Evolutionary conservation across 2,113 vertebrate genomes (phyloP).

Genomic region (Felis chaus): DNA sequence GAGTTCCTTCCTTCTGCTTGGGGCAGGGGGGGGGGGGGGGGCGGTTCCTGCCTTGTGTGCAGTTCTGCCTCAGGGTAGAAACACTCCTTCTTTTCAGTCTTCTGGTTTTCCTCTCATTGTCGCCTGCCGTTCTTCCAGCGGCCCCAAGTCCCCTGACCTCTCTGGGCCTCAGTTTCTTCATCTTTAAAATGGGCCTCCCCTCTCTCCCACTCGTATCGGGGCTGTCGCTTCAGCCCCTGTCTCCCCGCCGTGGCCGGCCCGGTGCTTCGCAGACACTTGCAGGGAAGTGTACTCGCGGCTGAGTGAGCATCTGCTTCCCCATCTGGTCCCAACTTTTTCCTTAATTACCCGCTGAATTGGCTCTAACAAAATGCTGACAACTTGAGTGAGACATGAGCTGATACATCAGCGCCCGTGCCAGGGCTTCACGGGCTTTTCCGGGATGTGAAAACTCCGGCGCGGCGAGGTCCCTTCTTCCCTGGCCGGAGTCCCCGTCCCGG

Average conservation of each 20-base stretch:
- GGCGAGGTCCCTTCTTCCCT: neutral
- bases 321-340: slow-evolving; percentile 79
- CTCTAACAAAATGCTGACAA: slow-evolving; percentile 79
- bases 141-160: neutral
- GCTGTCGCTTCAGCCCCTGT: neutral
- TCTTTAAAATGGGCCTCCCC: slow-evolving; percentile 9
- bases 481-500: neutral
- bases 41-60: neutral
- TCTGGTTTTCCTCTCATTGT: neutral
- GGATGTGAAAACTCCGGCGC: neutral
- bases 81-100: neutral
- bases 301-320: slow-evolving; percentile 76
- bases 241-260: neutral
- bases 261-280: neutral
- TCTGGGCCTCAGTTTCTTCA: neutral
- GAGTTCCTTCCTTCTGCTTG: neutral
- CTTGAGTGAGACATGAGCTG: slow-evolving; percentile 79
- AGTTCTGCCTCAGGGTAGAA: neutral
- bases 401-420: slow-evolving; percentile 63
- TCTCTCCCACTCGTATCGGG: accelerated
- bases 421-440: slow-evolving; percentile 24
- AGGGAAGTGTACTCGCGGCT: neutral
- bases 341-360: slow-evolving; percentile 81
- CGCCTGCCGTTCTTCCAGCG: neutral
- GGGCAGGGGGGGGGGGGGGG: no score